Conservation (phyloP, 2,797 vertebrate species). For the Luscinia megarhynchos region DNA sequence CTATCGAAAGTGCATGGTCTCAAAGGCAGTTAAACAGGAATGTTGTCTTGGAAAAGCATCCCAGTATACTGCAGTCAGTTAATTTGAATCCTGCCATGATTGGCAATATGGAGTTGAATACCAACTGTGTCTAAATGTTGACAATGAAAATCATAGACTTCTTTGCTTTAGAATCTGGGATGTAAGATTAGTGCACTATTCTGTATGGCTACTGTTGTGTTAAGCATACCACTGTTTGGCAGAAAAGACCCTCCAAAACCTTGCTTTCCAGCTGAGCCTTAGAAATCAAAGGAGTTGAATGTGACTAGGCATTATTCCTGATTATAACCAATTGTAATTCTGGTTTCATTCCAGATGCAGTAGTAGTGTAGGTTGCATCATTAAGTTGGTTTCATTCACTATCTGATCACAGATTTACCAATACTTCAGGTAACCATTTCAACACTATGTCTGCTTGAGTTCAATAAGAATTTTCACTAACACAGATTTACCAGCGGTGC, state of each 20-base stretch:
- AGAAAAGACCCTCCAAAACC: background rate
- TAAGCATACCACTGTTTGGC: background rate
- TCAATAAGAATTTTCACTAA: background rate
- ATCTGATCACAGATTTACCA: background rate
- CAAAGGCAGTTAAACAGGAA: background rate
- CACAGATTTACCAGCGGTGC: background rate
- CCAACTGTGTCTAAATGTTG: background rate
- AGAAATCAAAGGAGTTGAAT: background rate
- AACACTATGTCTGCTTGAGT: background rate
- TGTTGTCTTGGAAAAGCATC: background rate
- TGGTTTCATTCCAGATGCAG: background rate
- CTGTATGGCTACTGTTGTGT: fast-evolving
- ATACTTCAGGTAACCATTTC: background rate
- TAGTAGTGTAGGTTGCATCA: too few species aligned
- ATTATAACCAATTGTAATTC: background rate
- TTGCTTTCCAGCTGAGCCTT: background rate
- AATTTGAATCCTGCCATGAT: fast-evolving
- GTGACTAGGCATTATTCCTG: background rate
- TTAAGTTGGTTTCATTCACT: background rate
- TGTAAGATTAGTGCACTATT: background rate
- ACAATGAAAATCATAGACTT: background rate
- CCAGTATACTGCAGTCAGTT: background rate
- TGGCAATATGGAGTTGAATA: background rate
- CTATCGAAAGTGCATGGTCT: background rate
- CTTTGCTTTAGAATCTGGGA: background rate